Conservation (phyloP, 2,113 vertebrate species). For the Channa maculata region DNA sequence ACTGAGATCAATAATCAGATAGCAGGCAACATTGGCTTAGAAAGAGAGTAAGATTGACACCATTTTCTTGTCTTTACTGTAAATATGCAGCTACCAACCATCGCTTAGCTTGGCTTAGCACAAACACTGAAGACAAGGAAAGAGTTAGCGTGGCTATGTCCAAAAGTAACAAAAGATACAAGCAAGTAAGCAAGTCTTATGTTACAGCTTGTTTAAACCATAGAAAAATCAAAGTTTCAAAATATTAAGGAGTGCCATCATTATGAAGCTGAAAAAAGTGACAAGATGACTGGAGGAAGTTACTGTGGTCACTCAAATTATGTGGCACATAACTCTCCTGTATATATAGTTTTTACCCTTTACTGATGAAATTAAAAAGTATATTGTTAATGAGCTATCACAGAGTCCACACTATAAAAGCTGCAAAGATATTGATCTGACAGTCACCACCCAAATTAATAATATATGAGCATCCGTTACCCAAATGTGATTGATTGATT, state of each 20-base stretch:
- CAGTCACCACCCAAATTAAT: conserved; percentile 5
- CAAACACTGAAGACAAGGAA: neutral
- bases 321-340: too few species aligned
- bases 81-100: neutral
- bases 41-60: neutral
- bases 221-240: neutral
- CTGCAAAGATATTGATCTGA: conserved; percentile 6
- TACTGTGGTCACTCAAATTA: too few species aligned
- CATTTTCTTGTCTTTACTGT: neutral
- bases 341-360: too few species aligned
- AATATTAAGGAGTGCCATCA: neutral
- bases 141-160: neutral
- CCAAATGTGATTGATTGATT: neutral
- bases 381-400: neutral
- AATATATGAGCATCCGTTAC: neutral
- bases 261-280: too few species aligned
- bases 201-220: neutral
- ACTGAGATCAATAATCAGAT: neutral
- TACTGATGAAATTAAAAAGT: too few species aligned
- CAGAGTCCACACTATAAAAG: conserved; percentile 23
- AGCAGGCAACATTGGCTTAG: neutral
- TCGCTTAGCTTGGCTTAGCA: neutral
- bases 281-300: too few species aligned
- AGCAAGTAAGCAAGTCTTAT: neutral
- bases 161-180: neutral